phyloP scores from a whole-genome alignment of 2,113 vertebrate species.

The Labrus mixtus region DNA sequence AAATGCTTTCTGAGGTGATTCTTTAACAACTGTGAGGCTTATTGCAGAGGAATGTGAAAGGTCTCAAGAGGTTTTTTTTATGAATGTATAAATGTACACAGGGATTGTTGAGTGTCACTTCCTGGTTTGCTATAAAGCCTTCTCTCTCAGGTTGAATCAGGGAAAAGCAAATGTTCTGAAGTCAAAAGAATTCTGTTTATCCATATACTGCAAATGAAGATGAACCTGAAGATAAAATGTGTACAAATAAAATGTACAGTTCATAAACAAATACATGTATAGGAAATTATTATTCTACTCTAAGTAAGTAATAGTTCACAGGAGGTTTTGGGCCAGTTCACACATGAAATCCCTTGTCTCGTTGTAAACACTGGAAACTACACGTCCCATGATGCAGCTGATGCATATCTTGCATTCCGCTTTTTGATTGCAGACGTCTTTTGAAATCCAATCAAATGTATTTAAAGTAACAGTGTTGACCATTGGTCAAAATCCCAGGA shows the following conservation, averaged over 20 bases:
- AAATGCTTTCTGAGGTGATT: constrained; percentile 24
- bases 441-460: too few species aligned
- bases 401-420: too few species aligned
- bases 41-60: constrained; percentile 26
- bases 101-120: not conserved
- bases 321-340: too few species aligned
- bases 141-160: constrained; percentile 1
- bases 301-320: too few species aligned
- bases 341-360: too few species aligned
- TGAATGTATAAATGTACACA: constrained; percentile 11
- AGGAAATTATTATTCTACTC: too few species aligned
- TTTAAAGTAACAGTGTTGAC: too few species aligned
- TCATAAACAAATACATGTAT: too few species aligned
- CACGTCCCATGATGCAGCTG: constrained; percentile 3
- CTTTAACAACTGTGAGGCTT: constrained; percentile 11
- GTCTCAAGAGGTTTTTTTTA: constrained; percentile 11
- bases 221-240: not conserved
- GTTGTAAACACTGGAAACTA: too few species aligned
- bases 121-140: not conserved
- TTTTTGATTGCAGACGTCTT: too few species aligned
- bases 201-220: not conserved
- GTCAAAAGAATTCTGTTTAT: not conserved
- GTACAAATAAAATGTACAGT: too few species aligned
- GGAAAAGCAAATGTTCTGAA: not conserved
- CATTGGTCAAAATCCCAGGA: too few species aligned